Evolutionary conservation across 2,888 invertebrate genomes (phyloP), one percentile per base, ranked within the genome.

Genomic region (Palloptera scutellata): DNA sequence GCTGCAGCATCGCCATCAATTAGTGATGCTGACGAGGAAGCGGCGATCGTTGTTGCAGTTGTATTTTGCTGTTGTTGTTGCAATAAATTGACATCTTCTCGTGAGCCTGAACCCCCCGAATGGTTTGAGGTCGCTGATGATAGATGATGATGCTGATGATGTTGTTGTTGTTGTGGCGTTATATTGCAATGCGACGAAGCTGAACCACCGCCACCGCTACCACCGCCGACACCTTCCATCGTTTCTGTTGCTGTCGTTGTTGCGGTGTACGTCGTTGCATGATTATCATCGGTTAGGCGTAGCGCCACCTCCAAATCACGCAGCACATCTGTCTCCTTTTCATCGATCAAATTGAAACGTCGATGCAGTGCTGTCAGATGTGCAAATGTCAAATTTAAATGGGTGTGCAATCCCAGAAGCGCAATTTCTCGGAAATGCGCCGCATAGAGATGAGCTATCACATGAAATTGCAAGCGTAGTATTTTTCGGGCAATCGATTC

Each of bases 361-460:
- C 93, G 85, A 84, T 91, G 90, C 79, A 91, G 87, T 81, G 91
- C 93, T 81, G 95, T 95, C 86, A 98, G 91, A 88, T 98, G 97
- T 86, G 95, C 95, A 89, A 97, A 97, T 80, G 98, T 94, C 87
- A 96, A 92, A 89, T 98, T 97, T 86, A 98, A 91, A 88, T 98
- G 97, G 84, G 95, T 93, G 88, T 97, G 97, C 85, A 98, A 89
- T 79, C 94, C 93, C 86, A 98, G 90, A 85, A 95, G 89, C 84
- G 95, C 93, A 81, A 97, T 92, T 88, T 97, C 95, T 87, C 94
- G 91, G 89, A 97, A 97, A 90, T 98, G 98, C 87, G 95, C 93
- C 86, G 96, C 96, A 89, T 98, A 97, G 86, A 98, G 89, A 89
- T 98, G 98, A 86, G 97, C 97, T 89, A 98, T 90, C 86, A 98